Evolutionary conservation across 1,140 invertebrate genomes (phyloP).

Genomic region (Drosophila leontia): DNA sequence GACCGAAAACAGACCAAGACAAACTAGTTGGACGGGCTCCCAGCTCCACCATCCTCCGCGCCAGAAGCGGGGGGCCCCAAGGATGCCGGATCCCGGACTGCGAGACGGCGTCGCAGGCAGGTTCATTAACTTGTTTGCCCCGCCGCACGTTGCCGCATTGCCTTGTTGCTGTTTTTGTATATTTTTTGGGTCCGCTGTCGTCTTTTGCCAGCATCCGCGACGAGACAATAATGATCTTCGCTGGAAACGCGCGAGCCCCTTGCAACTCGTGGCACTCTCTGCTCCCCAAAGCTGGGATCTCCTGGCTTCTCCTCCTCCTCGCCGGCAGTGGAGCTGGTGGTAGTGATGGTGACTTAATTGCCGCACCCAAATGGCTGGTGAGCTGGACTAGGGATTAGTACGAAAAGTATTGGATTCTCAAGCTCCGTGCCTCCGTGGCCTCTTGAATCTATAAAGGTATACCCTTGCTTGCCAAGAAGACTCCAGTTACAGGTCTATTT

Average conservation of each 20-base stretch:
- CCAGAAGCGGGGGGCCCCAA: conserved; percentile 52
- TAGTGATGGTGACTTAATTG: conserved; percentile 75
- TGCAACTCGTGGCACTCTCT: conserved; percentile 1
- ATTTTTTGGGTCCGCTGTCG: conserved; percentile 38
- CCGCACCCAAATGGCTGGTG: conserved; percentile 67
- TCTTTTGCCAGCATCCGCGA: conserved; percentile 59
- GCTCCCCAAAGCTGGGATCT: conserved; percentile 3
- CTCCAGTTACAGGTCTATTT: not conserved
- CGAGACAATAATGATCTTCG: conserved; percentile 82
- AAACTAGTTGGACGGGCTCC: conserved; percentile 72
- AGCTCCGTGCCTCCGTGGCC: not conserved
- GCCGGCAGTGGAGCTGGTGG: not conserved
- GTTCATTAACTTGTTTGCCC: conserved; percentile 80
- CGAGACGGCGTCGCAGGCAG: conserved; percentile 30
- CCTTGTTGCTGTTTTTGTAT: conserved; percentile 18
- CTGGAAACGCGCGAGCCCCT: conserved; percentile 67
- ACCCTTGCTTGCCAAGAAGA: not conserved
- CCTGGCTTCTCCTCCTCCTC: conserved; percentile 7
- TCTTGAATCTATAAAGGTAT: not conserved
- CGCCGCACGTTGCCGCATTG: conserved; percentile 28
- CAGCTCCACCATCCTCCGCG: conserved; percentile 29
- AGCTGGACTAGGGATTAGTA: conserved; percentile 61
- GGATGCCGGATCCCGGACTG: conserved; percentile 25
- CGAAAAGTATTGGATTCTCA: conserved; percentile 38
- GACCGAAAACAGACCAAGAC: conserved; percentile 25